phyloP scores from a whole-genome alignment of 2,888 invertebrate genomes.

The Drosophila histrio region DNA sequence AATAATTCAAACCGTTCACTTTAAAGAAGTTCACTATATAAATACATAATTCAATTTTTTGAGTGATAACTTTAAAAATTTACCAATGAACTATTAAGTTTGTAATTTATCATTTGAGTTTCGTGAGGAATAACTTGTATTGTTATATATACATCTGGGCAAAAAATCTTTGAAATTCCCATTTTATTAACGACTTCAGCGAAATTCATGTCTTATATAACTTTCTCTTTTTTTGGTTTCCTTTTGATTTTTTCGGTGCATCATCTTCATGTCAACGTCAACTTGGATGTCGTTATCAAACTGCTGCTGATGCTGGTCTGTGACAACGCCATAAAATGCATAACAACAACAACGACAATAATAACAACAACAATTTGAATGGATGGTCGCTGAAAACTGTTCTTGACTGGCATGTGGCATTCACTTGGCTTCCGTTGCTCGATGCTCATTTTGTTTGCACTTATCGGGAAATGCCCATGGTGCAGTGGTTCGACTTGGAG shows the following conservation, averaged over 20 bases:
- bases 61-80: too few relatives aligned
- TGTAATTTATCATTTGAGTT: too few relatives aligned
- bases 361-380: conserved; percentile 50
- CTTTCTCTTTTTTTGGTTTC: conserved; percentile 16
- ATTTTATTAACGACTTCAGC: conserved; percentile 9
- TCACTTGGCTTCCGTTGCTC: conserved; percentile 69
- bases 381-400: conserved; percentile 60
- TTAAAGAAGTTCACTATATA: neutral
- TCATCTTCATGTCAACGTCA: conserved; percentile 63
- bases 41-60: too few relatives aligned
- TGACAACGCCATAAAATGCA: conserved; percentile 58
- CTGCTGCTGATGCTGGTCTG: conserved; percentile 54
- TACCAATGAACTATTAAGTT: too few relatives aligned
- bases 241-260: conserved; percentile 25
- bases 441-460: conserved; percentile 78
- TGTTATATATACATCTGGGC: neutral
- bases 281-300: conserved; percentile 65
- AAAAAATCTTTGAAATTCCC: neutral
- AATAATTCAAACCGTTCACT: too few relatives aligned
- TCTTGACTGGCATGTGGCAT: conserved; percentile 75
- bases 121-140: too few relatives aligned
- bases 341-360: conserved; percentile 48
- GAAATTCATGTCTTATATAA: conserved; percentile 33
- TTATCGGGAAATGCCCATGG: conserved; percentile 68
- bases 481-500: conserved; percentile 93